Evolutionary conservation across 1,140 invertebrate genomes (phyloP), one percentile per base, ranked within the genome.

Genomic region (Marisa cornuarietis): DNA sequence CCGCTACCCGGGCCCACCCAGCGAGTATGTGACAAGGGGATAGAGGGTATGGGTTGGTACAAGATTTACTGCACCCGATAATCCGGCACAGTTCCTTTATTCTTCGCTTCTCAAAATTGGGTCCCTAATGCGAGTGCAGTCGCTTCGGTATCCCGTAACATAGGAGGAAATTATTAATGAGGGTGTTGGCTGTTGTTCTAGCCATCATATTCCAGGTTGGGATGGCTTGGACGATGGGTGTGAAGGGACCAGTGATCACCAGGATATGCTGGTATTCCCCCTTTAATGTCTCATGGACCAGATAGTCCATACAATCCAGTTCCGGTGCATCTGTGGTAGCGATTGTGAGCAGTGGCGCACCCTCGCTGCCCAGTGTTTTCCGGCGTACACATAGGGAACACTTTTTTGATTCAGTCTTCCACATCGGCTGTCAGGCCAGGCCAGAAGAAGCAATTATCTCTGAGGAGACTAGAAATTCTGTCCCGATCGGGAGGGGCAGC

Each of bases 51-150:
- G 1, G 31, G 31, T 5, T 42, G 31, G 69, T 71, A 3, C 69
- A 6, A 63, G 62, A 63, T 31, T 49, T 71, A 3, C 26, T 26
- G n/a, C 16, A 22, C 26, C n/a, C 42, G 16, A 18, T 26, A 31
- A 71, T 24, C 20, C 26, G 16, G 42, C 69, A 71, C 20, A 71
- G 69, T 31, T 71, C 3, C 2, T 5, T 71, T 18, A 71, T 71
- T 1, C 16, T 18, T 1, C 2, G 16, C 18, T 26, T 71, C 69
- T 3, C 69, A 31, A 8, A 71, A 2, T 71, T 71, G 16, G 69
- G 18, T 24, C 69, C 69, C 26, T 71, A 26, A 26, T 71, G 18
- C 42, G 69, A 24, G 42, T 71, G 69, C 26, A 71, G 69, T 71
- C 8, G 68, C n/a, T 24, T 71, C 18, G 69, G 69, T 16, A 71